A percentile compares a stretch with the other conserved stretches of the same genome.
Evolutionary conservation across 1,140 invertebrate species (phyloP).

Genomic region (Diabrotica undecimpunctata): DNA sequence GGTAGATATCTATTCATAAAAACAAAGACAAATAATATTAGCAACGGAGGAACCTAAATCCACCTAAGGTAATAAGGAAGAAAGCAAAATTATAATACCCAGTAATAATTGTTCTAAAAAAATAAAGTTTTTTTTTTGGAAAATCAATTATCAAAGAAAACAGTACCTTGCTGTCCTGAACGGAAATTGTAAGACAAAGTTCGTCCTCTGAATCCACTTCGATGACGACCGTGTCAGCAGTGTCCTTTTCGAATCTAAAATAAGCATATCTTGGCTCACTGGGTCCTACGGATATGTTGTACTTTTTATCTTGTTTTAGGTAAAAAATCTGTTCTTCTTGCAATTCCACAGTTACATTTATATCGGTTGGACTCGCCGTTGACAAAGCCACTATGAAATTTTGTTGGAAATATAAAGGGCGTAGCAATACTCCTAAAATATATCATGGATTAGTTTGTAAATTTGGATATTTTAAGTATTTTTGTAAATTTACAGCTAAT

Average conservation of each 20-base stretch:
- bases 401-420: conserved; percentile 24
- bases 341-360: conserved; percentile 53
- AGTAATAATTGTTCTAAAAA: too few relatives aligned
- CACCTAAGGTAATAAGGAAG: too few relatives aligned
- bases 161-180: conserved; percentile 39
- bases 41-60: too few relatives aligned
- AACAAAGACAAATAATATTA: too few relatives aligned
- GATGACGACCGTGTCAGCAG: conserved; percentile 58
- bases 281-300: conserved; percentile 48
- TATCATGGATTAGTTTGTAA: neutral
- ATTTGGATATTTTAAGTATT: too few relatives aligned
- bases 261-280: conserved; percentile 48
- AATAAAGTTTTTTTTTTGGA: neutral
- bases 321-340: conserved; percentile 57
- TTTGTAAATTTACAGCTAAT: too few relatives aligned
- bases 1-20: too few relatives aligned
- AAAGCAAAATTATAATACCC: too few relatives aligned
- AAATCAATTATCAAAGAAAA: neutral
- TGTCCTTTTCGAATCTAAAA: conserved; percentile 36
- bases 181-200: conserved; percentile 61
- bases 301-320: conserved; percentile 48
- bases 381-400: conserved; percentile 60
- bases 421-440: conserved; percentile 23
- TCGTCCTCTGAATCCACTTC: conserved; percentile 63
- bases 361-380: conserved; percentile 52